phyloP scores from a whole-genome alignment of 2,113 vertebrate genomes.

The Ceratotherium simum region DNA sequence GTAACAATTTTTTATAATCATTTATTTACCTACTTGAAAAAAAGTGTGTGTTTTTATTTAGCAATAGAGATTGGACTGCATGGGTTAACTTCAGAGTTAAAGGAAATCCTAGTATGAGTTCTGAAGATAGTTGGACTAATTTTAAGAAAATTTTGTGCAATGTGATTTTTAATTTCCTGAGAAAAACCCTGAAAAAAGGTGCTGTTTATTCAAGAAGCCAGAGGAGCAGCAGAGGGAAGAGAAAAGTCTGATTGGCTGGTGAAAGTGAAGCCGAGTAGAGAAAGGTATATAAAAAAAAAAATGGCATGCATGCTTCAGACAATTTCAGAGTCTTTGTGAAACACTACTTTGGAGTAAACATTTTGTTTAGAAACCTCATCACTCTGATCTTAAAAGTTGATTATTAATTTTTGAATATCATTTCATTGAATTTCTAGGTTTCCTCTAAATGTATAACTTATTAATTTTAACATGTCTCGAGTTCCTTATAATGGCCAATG shows the following conservation, averaged over 20 bases:
- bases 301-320: background rate
- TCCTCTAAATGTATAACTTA: background rate
- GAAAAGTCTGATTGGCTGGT: background rate
- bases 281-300: rapidly evolving
- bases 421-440: background rate
- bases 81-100: background rate
- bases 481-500: background rate
- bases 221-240: background rate
- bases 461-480: background rate
- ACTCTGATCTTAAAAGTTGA: background rate
- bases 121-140: background rate
- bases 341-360: background rate
- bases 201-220: background rate
- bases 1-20: background rate
- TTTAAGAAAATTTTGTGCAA: background rate
- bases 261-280: background rate
- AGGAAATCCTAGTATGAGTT: background rate
- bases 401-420: background rate
- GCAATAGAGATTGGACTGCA: background rate
- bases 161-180: background rate
- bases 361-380: background rate
- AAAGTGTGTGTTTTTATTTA: background rate
- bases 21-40: background rate
- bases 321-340: background rate
- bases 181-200: background rate